Conservation (phyloP, 2,888 invertebrate genomes). For the Hydrotaea cyrtoneurina region DNA sequence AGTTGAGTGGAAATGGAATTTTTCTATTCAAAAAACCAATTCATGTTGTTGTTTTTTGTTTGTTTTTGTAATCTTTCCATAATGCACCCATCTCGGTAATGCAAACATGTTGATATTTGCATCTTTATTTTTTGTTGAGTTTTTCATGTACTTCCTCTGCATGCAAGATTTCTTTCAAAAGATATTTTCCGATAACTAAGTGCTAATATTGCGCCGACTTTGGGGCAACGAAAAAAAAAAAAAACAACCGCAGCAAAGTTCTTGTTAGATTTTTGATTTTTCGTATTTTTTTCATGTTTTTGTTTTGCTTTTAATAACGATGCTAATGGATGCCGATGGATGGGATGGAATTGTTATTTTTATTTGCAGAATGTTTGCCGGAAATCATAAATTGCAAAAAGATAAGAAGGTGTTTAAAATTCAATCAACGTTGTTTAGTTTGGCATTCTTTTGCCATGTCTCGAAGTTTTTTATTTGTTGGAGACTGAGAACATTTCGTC, state of each 20-base stretch:
- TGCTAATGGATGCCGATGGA: conserved; percentile 48
- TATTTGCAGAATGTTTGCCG: conserved; percentile 31
- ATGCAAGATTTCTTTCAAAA: conserved; percentile 37
- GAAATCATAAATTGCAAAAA: conserved; percentile 59
- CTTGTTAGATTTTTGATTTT: conserved; percentile 36
- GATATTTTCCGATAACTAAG: conserved; percentile 19
- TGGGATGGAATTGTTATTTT: conserved; percentile 2
- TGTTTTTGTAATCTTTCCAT: neutral
- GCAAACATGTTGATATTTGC: neutral
- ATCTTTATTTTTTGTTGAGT: neutral
- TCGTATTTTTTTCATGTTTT: conserved; percentile 28
- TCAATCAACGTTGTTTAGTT: conserved; percentile 37
- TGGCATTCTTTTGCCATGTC: neutral
- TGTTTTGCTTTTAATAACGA: conserved; percentile 42
- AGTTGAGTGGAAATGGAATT: conserved; percentile 71
- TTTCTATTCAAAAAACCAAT: conserved; percentile 20
- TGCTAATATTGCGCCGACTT: conserved; percentile 20
- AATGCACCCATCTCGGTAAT: neutral
- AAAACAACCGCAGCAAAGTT: conserved; percentile 15
- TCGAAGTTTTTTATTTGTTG: neutral
- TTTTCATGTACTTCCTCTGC: conserved; percentile 15
- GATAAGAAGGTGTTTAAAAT: conserved; percentile 51
- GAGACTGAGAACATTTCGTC: neutral
- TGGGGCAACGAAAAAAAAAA: neutral
- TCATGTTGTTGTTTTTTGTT: no score